Evolutionary conservation across 2,888 invertebrate genomes (phyloP).

Genomic region (Villa cingulata): DNA sequence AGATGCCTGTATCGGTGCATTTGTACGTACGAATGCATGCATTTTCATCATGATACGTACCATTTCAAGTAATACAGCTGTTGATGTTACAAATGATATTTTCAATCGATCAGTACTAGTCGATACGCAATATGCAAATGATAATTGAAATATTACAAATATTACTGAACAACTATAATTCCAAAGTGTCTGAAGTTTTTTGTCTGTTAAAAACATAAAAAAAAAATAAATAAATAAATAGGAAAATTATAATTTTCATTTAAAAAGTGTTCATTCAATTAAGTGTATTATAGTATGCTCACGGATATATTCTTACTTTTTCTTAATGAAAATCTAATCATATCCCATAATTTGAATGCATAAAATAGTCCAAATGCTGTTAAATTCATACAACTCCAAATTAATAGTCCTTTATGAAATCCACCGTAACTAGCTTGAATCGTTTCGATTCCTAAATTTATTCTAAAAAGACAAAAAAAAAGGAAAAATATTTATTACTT

Average conservation of each 20-base stretch:
- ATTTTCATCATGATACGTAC: constrained; percentile 76
- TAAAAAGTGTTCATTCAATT: background rate
- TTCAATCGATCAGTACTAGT: constrained; percentile 23
- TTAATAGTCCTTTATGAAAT: constrained; percentile 41
- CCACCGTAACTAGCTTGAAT: constrained; percentile 46
- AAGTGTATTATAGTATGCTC: too few relatives aligned
- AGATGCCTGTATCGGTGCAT: constrained; percentile 45
- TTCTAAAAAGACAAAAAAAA: constrained; percentile 32
- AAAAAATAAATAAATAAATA: background rate
- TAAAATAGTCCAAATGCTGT: constrained; percentile 36
- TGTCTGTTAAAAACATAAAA: constrained; percentile 15
- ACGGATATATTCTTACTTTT: constrained; percentile 24
- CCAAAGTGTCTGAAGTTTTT: constrained; percentile 23
- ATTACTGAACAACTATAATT: constrained; percentile 24
- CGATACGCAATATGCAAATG: constrained; percentile 24
- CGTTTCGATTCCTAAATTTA: constrained; percentile 44
- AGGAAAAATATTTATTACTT: too few relatives aligned
- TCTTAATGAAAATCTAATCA: constrained; percentile 18
- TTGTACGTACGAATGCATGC: constrained; percentile 65
- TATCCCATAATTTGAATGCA: constrained; percentile 40
- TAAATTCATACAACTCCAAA: constrained; percentile 42
- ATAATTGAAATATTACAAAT: constrained; percentile 24
- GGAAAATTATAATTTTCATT: background rate
- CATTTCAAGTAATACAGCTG: constrained; percentile 36
- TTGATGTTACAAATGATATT: constrained; percentile 26